Conservation (phyloP, 2,113 vertebrate genomes). For the Neomonachus schauinslandi region DNA sequence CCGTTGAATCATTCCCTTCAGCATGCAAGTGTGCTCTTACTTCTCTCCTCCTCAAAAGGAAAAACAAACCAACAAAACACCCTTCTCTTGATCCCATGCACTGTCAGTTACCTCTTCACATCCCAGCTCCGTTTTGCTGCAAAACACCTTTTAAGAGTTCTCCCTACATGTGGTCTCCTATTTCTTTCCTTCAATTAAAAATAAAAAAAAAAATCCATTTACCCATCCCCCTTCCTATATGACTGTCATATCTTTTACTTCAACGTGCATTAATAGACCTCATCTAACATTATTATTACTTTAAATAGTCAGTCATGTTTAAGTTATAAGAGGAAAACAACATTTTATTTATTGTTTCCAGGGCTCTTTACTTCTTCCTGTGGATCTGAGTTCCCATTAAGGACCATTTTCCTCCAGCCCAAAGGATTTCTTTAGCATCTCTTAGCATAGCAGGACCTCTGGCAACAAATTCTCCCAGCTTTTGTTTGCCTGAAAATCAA, state of each 20-base stretch:
- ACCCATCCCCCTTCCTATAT: background rate
- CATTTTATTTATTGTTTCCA: background rate
- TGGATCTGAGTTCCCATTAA: background rate
- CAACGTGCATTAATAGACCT: background rate
- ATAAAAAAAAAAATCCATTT: background rate
- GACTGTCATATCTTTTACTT: background rate
- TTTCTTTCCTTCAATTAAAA: background rate
- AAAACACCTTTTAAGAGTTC: background rate
- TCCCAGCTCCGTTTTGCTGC: background rate
- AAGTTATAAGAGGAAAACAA: background rate
- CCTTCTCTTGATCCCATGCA: background rate
- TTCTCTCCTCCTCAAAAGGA: background rate
- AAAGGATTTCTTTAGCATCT: background rate
- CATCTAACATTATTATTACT: background rate
- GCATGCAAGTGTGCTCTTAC: background rate
- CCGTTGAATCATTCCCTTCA: background rate
- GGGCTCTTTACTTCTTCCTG: background rate
- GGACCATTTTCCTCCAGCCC: background rate
- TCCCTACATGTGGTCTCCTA: background rate
- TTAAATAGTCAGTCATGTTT: background rate
- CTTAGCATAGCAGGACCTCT: background rate
- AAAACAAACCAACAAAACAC: background rate
- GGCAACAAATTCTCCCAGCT: background rate
- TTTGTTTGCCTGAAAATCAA: background rate
- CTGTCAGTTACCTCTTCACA: background rate